Evolutionary conservation across 2,113 vertebrate genomes (phyloP).

Genomic region (Hippotragus niger): DNA sequence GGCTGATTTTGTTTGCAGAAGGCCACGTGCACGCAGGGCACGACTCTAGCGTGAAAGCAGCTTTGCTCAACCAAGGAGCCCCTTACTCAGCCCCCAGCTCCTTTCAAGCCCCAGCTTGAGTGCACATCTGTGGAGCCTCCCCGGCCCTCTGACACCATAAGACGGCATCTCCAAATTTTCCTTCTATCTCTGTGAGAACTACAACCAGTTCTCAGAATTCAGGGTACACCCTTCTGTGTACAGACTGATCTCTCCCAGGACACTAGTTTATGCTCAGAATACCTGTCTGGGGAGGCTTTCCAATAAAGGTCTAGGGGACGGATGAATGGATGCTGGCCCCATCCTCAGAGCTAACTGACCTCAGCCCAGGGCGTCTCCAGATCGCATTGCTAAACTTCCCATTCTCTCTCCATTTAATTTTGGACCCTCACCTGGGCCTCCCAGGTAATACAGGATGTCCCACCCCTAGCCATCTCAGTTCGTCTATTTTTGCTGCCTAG

Average conservation of each 20-base stretch:
- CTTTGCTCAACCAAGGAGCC: no score
- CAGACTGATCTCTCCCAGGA: background rate
- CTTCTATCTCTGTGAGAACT: background rate
- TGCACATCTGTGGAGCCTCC: no score
- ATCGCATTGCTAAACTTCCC: background rate
- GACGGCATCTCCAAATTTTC: background rate
- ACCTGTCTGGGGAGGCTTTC: background rate
- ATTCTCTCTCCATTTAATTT: background rate
- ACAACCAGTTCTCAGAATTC: background rate
- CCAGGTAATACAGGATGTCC: background rate
- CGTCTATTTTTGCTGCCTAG: background rate
- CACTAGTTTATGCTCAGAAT: background rate
- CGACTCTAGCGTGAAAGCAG: background rate
- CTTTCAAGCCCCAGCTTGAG: background rate
- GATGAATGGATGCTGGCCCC: background rate
- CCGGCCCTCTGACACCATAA: rapidly evolving
- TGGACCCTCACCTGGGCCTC: background rate
- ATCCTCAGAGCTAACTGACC: background rate
- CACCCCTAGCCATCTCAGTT: background rate
- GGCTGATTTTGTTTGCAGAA: background rate
- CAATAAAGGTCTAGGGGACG: background rate
- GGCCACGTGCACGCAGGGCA: rapidly evolving
- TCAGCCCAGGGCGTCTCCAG: background rate
- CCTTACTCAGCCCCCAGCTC: background rate
- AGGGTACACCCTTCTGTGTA: background rate